phyloP scores from a whole-genome alignment of 2,797 vertebrate genomes.

The Heteromormyrus szaboi region DNA sequence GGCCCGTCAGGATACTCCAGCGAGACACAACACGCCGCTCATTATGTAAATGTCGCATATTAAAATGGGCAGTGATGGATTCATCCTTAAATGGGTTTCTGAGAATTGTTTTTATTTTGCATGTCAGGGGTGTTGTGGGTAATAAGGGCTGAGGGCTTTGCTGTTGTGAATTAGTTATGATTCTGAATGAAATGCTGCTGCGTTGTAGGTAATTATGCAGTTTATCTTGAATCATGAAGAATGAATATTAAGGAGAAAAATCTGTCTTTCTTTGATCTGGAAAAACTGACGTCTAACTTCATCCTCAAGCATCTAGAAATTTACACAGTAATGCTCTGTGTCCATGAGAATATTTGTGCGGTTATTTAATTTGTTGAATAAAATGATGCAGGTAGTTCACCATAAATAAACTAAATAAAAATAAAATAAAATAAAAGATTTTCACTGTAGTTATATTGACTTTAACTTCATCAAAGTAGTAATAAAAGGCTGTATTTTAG shows the following conservation, averaged over 20 bases:
- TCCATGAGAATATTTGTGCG: background rate
- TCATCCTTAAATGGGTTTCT: background rate
- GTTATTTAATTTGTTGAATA: background rate
- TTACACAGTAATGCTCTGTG: background rate
- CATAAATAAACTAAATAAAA: background rate
- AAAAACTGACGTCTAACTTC: background rate
- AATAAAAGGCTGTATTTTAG: background rate
- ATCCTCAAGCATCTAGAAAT: background rate
- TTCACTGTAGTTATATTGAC: background rate
- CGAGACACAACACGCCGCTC: background rate
- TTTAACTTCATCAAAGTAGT: background rate
- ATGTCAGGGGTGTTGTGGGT: background rate
- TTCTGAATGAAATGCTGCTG: background rate
- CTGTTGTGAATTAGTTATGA: background rate
- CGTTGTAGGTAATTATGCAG: background rate
- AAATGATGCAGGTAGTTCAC: background rate
- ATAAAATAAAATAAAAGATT: too few relatives aligned
- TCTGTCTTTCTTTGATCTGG: background rate
- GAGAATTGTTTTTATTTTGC: background rate
- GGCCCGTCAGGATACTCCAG: background rate
- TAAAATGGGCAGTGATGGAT: constrained; percentile 11
- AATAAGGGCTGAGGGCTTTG: background rate
- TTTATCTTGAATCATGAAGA: background rate
- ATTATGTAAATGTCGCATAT: background rate
- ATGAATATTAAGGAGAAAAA: background rate